Percentiles rank a stretch among this genome's conserved stretches.
Evolutionary conservation across 2,888 invertebrate species (phyloP).

Genomic region (Lordiphosa andalusiaca): DNA sequence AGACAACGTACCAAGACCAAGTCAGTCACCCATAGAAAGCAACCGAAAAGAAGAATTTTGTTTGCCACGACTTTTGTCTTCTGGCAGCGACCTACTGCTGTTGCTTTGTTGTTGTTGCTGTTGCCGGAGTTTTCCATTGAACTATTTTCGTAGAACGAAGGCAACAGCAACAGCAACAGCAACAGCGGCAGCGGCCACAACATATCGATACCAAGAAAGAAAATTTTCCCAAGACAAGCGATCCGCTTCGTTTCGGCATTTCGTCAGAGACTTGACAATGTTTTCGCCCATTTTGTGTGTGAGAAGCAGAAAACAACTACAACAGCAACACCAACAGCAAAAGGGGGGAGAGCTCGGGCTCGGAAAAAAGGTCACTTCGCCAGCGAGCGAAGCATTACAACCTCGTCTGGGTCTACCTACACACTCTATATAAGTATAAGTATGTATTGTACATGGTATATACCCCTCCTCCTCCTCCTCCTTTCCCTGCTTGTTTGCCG

Average conservation of each 20-base stretch:
- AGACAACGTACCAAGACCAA: conserved; percentile 3
- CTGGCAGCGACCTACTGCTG: conserved; percentile 34
- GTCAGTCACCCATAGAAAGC: conserved; percentile 25
- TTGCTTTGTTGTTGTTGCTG: conserved; percentile 30
- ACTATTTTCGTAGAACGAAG: conserved; percentile 62
- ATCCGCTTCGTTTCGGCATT: conserved; percentile 17
- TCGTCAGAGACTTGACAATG: conserved; percentile 36
- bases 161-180: conserved; percentile 15
- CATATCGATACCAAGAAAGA: conserved; percentile 11
- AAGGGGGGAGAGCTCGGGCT: conserved; percentile 18
- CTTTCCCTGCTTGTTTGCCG: conserved; percentile 37
- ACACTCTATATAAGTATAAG: not conserved
- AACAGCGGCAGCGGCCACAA: not conserved
- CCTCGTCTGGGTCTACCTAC: conserved; percentile 32
- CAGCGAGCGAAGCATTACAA: conserved; percentile 54
- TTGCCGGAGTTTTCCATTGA: conserved; percentile 65
- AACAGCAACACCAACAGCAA: conserved; percentile 3
- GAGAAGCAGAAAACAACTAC: conserved; percentile 4
- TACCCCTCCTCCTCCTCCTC: conserved; percentile 10
- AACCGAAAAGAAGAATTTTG: conserved; percentile 28
- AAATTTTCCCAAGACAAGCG: conserved; percentile 49
- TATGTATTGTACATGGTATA: not conserved
- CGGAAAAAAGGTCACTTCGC: conserved; percentile 58
- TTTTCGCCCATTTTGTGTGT: conserved; percentile 51
- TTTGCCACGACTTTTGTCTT: conserved; percentile 13